A percentile compares a stretch with the other conserved stretches of the same genome.
Evolutionary conservation across 1,140 invertebrate genomes (phyloP).

Genomic region (Palaemon carinicauda): DNA sequence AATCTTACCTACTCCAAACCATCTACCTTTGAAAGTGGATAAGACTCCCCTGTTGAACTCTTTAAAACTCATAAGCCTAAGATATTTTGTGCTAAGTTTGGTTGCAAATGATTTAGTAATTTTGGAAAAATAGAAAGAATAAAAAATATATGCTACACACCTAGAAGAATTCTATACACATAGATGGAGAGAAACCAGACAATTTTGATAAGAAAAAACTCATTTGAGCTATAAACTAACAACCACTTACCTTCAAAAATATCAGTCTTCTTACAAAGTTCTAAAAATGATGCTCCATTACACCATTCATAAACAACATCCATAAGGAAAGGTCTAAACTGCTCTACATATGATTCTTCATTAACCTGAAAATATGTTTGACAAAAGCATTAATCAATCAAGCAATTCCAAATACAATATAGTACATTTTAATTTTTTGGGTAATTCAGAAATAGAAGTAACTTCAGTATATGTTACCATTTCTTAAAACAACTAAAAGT

Average conservation of each 20-base stretch:
- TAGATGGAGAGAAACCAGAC: not conserved
- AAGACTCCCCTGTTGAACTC: not conserved
- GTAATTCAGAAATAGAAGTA: too few relatives aligned
- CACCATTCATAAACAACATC: slow-evolving; percentile 98
- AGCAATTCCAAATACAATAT: not conserved
- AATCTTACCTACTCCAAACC: too few relatives aligned
- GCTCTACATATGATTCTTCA: slow-evolving; percentile 90
- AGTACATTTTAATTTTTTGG: too few relatives aligned
- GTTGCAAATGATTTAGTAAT: too few relatives aligned
- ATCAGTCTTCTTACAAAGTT: slow-evolving; percentile 97
- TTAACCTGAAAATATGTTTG: slow-evolving; percentile 69
- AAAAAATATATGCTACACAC: too few relatives aligned
- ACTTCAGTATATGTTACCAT: too few relatives aligned
- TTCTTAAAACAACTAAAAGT: too few relatives aligned
- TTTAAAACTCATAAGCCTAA: too few relatives aligned
- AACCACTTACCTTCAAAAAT: slow-evolving; percentile 89
- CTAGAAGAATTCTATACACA: too few relatives aligned
- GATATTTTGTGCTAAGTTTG: too few relatives aligned
- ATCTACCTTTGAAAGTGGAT: not conserved
- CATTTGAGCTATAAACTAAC: not conserved
- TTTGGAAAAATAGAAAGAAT: too few relatives aligned
- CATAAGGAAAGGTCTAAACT: slow-evolving; percentile 95
- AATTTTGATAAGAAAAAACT: not conserved
- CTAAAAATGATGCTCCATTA: slow-evolving; percentile 88
- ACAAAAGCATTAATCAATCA: not conserved